Evolutionary conservation across 2,797 vertebrate genomes (phyloP).

Genomic region (Heterohyrax brucei): DNA sequence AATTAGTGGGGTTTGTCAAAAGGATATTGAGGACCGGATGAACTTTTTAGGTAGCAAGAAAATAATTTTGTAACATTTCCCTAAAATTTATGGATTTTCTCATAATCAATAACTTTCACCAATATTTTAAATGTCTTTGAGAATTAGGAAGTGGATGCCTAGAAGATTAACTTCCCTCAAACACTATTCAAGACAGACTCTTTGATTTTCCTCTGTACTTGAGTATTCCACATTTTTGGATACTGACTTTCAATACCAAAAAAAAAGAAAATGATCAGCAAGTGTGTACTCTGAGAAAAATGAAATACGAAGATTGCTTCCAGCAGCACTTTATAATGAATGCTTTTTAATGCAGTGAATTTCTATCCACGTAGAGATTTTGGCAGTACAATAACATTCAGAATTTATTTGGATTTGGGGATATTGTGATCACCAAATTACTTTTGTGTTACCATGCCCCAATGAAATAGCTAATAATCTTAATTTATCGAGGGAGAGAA

Average conservation of each 20-base stretch:
- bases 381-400: conserved; percentile 64
- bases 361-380: conserved; percentile 70
- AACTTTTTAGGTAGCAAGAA: conserved; percentile 80
- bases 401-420: conserved; percentile 66
- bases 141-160: conserved; percentile 79
- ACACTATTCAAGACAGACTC: conserved; percentile 73
- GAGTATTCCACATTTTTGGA: conserved; percentile 53
- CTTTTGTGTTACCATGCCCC: neutral
- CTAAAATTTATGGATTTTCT: conserved; percentile 87
- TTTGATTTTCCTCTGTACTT: conserved; percentile 71
- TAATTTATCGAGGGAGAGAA: conserved; percentile 71
- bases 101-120: conserved; percentile 78
- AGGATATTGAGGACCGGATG: neutral
- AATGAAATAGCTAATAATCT: conserved; percentile 51
- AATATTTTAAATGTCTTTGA: conserved; percentile 75
- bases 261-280: conserved; percentile 76
- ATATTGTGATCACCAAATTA: conserved; percentile 64
- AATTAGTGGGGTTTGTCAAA: conserved; percentile 43
- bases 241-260: conserved; percentile 73
- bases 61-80: conserved; percentile 81
- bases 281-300: conserved; percentile 62
- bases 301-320: conserved; percentile 73
- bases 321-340: conserved; percentile 64
- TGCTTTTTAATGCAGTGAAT: conserved; percentile 20
- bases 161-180: conserved; percentile 80